A percentile compares a stretch with the other conserved stretches of the same genome.
Evolutionary conservation across 2,113 vertebrate species (phyloP).

Genomic region (Brachypteracias leptosomus): DNA sequence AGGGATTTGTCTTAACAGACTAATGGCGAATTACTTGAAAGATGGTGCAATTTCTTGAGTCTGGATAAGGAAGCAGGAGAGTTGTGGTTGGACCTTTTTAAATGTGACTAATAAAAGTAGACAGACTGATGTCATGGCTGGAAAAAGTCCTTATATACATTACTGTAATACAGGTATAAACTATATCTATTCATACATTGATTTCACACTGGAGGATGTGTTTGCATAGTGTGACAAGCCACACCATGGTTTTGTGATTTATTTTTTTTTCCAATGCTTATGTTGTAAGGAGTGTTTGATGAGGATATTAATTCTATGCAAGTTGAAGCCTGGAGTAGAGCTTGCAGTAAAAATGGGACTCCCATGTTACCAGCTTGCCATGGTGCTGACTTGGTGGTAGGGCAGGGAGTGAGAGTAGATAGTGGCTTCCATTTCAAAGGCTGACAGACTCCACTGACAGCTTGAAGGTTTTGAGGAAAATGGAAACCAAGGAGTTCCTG

Average conservation of each 20-base stretch:
- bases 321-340: not conserved
- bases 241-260: not conserved
- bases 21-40: not conserved
- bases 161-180: not conserved
- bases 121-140: not conserved
- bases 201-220: not conserved
- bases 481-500: not conserved
- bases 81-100: not conserved
- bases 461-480: not conserved
- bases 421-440: not conserved
- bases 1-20: not conserved
- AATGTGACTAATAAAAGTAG: not conserved
- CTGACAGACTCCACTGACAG: not conserved
- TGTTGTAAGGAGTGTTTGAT: not conserved
- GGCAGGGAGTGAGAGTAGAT: not conserved
- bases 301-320: fast-evolving
- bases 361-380: not conserved
- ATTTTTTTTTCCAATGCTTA: not conserved
- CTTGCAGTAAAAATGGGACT: not conserved
- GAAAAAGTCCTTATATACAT: not conserved
- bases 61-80: not conserved
- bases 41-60: not conserved
- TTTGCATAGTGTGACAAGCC: not conserved
- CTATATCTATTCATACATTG: too few relatives aligned
- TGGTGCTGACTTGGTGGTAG: too few relatives aligned